Base-by-base conservation (phyloP, 2,113 vertebrate species). In the Speoplatyrhinus poulsoni region DNA sequence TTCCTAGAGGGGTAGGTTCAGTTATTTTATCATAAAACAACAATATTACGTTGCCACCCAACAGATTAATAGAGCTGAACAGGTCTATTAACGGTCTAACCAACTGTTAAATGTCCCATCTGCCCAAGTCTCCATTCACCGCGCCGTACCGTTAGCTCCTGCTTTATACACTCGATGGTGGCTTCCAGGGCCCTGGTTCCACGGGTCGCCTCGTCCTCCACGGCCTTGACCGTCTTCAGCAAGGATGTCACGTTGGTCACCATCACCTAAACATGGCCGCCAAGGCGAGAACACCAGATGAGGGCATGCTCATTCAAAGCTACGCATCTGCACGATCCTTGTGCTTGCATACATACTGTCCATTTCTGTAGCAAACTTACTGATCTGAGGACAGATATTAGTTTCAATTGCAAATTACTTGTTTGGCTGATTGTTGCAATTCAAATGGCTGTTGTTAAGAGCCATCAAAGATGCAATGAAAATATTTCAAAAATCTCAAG, bases 221-320 rank as follows among this genome's bases (percentile, higher is more conserved):
- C 97, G 0, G 98, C 98, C 88, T 99, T 99, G 65, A 99, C 98
- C 0, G 98, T 99, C 91, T 99, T 99, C 87, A 99, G 91, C 75
- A 99, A 94, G 0, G 97, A 99, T 0, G 98, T 99, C 69, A 99
- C 97, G 9, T 99, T 99, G 63, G 97, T 98, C 83, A 99, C 97
- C 98, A 99, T 99, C 70, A 99, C 98, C 97, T 99, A 66, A 74
- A 6, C 15, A 17, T 17, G 48, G 52, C 15, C 12, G 26, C 58
- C 4, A 61, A 59, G 6, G 12, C 32, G 4, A 62, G 4, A n/a
- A 60, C 2, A 15, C 10, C 48, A 62, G 1, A 58, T 48, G n/a
- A 19, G 46, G 46, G 12, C 3, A 0, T 15, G 3, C 36, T 33
- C 60, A 48, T 16, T 48, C 2, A 7, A 47, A 46, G 9, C 46